These are phyloP conservation scores for Rhopalosiphum nymphaeae DNA, from an alignment of 2,888 invertebrate genomes.

Conservation along the genomic window DNA sequence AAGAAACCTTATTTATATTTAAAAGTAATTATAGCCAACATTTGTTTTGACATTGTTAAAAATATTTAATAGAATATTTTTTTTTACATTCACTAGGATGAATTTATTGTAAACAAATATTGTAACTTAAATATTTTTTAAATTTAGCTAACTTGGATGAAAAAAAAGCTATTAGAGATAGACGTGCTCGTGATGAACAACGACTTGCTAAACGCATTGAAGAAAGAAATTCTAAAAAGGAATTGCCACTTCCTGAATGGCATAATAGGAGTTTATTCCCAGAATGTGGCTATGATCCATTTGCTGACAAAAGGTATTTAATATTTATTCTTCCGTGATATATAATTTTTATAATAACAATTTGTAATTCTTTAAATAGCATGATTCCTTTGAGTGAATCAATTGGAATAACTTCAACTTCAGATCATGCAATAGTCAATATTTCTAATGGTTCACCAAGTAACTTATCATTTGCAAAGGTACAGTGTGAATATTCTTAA, in stretches of 20 bases:
- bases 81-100: not conserved
- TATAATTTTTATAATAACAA: not conserved
- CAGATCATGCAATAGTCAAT: not conserved
- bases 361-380: not conserved
- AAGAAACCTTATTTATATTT: constrained; percentile 78
- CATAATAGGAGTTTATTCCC: constrained; percentile 49
- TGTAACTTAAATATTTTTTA: not conserved
- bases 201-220: constrained; percentile 54
- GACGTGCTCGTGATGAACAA: constrained; percentile 54
- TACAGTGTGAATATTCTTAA: not conserved
- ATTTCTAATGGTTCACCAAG: constrained; percentile 37
- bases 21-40: constrained; percentile 73
- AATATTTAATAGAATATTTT: not conserved
- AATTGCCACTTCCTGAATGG: constrained; percentile 55
- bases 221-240: constrained; percentile 56
- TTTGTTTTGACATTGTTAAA: not conserved
- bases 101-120: not conserved
- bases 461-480: constrained; percentile 61
- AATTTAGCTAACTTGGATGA: constrained; percentile 48
- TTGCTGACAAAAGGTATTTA: constrained; percentile 56
- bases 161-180: constrained; percentile 58
- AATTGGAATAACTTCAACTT: constrained; percentile 27
- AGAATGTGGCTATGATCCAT: constrained; percentile 63
- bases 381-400: constrained; percentile 58
- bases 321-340: not conserved